Conservation (phyloP, 2,888 invertebrate genomes). For the Melanostoma scalare region DNA sequence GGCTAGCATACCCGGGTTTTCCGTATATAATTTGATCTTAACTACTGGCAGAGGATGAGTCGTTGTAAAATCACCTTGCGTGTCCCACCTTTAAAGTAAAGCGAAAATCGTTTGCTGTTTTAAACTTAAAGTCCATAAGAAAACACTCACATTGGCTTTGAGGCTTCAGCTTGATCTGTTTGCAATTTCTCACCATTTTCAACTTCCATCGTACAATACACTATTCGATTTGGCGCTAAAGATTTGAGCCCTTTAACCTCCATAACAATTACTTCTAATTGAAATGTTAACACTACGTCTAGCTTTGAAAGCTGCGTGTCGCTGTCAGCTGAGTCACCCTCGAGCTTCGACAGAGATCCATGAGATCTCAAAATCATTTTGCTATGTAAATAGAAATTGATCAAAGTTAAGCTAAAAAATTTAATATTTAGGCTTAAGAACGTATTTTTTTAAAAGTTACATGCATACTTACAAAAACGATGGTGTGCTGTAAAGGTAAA, state of each 20-base stretch:
- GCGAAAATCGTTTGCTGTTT: constrained; percentile 17
- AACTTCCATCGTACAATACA: constrained; percentile 99
- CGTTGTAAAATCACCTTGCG: constrained; percentile 99
- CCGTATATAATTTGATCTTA: constrained; percentile 98
- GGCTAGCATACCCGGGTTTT: constrained; percentile 98
- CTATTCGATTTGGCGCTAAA: constrained; percentile 97
- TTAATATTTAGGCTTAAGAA: constrained; percentile 3
- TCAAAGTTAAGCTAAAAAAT: neutral
- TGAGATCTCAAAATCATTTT: constrained; percentile 88
- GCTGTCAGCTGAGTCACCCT: constrained; percentile 96
- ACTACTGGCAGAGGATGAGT: constrained; percentile 98
- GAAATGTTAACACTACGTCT: constrained; percentile 98
- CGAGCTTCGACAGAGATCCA: constrained; percentile 95
- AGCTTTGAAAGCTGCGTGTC: constrained; percentile 98
- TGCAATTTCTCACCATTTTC: constrained; percentile 99
- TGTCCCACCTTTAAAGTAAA: constrained; percentile 92
- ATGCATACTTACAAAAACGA: constrained; percentile 80
- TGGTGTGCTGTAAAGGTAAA: constrained; percentile 78
- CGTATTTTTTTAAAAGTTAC: constrained; percentile 76
- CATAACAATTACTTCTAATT: constrained; percentile 99
- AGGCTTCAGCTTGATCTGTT: constrained; percentile 99
- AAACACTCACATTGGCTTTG: constrained; percentile 93
- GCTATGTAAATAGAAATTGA: constrained; percentile 66
- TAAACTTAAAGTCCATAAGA: constrained; percentile 25
- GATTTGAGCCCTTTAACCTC: constrained; percentile 99